A percentile compares a stretch with the other conserved stretches of the same genome.
Conservation (phyloP, 53 echinoderm and acorn worm genomes). For the Luidia sarsii region DNA sequence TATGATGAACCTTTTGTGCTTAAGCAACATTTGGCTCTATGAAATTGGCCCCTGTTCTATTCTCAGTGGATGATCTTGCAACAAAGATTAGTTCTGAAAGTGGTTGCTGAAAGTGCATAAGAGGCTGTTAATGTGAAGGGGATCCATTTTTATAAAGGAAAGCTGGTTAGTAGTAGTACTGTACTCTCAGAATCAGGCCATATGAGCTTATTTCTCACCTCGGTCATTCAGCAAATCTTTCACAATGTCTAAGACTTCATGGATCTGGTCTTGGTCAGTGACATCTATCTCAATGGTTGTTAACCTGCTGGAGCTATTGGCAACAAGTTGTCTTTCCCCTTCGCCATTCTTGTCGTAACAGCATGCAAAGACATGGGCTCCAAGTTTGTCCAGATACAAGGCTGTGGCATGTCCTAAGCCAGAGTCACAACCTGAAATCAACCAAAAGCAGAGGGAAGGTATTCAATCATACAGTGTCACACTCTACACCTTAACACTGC, state of each 20-base stretch:
- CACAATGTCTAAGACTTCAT: slow-evolving; percentile 70
- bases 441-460: too few species aligned
- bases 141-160: too few species aligned
- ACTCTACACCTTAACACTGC: too few species aligned
- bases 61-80: too few species aligned
- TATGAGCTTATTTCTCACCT: slow-evolving; percentile 63
- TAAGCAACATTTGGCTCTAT: too few species aligned
- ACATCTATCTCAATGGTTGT: slow-evolving; percentile 90
- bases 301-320: slow-evolving; percentile 78
- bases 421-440: slow-evolving; percentile 96
- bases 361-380: slow-evolving; percentile 84
- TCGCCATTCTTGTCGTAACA: slow-evolving; percentile 78
- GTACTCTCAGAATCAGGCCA: not conserved
- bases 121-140: too few species aligned
- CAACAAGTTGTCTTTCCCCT: slow-evolving; percentile 84
- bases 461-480: too few species aligned
- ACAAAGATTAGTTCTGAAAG: too few species aligned
- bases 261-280: slow-evolving; percentile 79
- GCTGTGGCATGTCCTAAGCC: slow-evolving; percentile 85
- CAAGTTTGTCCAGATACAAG: slow-evolving; percentile 75
- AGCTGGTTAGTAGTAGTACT: too few species aligned
- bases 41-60: too few species aligned
- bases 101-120: too few species aligned
- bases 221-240: slow-evolving; percentile 73
- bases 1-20: too few species aligned